phyloP scores from a whole-genome alignment of 2,888 invertebrate genomes.

The Cloeon dipterum region DNA sequence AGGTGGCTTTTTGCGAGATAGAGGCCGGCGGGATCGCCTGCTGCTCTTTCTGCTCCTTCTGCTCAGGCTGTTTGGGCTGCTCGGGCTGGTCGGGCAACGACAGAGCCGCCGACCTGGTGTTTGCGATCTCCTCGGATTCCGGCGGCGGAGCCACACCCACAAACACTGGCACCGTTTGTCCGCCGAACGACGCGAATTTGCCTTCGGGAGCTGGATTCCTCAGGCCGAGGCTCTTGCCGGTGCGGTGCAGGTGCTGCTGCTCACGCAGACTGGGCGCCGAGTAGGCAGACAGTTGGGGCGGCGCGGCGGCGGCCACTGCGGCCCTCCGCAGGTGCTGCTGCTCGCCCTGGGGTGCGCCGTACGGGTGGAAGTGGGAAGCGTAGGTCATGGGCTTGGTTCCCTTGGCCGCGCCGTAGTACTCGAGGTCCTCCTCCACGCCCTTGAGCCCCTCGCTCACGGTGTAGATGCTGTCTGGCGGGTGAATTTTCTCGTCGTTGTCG shows the following conservation, averaged over 20 bases:
- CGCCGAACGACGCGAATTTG: background rate
- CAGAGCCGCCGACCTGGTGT: conserved; percentile 10
- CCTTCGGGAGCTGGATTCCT: background rate
- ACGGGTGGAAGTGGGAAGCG: background rate
- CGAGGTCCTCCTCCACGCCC: background rate
- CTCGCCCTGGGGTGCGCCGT: background rate
- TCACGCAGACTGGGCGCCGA: background rate
- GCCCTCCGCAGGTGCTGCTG: background rate
- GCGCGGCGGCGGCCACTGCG: background rate
- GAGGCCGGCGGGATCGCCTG: background rate
- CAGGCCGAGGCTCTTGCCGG: background rate
- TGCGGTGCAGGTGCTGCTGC: background rate
- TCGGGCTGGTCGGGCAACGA: background rate
- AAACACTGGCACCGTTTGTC: background rate
- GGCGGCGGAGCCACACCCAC: background rate
- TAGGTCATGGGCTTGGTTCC: background rate
- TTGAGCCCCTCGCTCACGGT: background rate
- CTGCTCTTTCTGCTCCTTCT: conserved; percentile 7
- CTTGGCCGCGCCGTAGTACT: background rate
- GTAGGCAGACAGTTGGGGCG: background rate
- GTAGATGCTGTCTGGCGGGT: conserved; percentile 18
- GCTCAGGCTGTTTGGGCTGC: background rate
- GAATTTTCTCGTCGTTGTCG: conserved; percentile 2
- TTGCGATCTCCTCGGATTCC: background rate
- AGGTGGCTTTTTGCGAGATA: conserved; percentile 9